Base-by-base conservation (phyloP, 2,888 invertebrate genomes). In the Cotesia congregata region DNA sequence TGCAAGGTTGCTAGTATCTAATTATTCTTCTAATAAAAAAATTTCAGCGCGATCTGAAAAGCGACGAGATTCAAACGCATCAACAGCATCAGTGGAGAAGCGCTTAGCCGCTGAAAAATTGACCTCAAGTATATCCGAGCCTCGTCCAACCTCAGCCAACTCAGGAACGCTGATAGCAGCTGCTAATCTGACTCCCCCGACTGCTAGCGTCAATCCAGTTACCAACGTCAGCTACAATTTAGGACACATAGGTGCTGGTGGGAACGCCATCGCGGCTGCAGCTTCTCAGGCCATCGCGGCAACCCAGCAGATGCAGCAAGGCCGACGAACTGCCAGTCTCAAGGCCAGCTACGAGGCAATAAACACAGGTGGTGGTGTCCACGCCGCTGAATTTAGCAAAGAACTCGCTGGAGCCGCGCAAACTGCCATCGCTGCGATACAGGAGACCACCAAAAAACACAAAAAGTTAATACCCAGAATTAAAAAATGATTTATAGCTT, bases 211-310 rank as follows among this genome's bases (percentile, higher is more conserved):
- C 1, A 89, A 88, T 6, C 86, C 88, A 1, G 88, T 90, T 9
- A 86, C 90, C 0, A 85, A 90, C 0, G 91, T 92, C 4, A 91
- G 93, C 50, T 95, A 95, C 84, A 93, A 92, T 83, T 90, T 97
- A 71, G 95, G 96, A 12, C 96, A 96, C 83, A 93, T 95, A 84
- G 95, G 95, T n/a, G 96, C 96, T 0, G 96, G 95, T 9, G 92
- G 94, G 75, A 95, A 95, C 84, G 96, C 97, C 0, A 96, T 98
- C 75, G 97, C 96, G 0, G 97, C 96, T 0, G 98, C 98, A 0
- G 98, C 98, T 0, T 97, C 97, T 30, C 97, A 98, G 88, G 98
- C 98, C 0, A 98, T 98, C 79, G 97, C 96, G 5, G 97, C 97
- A 0, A 98, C 98, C 1, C 98, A 98, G 85, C 90, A 96, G 93